Percentiles rank a stretch among this genome's conserved stretches.
phyloP scores from a whole-genome alignment of 2,113 vertebrate species.

The Actenoides lindsayi region DNA sequence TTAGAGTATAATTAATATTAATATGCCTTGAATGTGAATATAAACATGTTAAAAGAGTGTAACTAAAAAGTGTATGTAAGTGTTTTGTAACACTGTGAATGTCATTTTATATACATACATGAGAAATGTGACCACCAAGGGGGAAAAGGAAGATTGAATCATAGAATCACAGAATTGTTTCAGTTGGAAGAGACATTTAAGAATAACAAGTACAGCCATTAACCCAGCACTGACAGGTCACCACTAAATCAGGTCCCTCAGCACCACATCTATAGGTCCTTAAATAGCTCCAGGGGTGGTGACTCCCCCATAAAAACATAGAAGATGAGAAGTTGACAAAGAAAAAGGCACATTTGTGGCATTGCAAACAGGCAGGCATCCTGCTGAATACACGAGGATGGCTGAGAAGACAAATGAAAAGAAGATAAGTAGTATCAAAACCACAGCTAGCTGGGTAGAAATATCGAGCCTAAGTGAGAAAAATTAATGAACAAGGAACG shows the following conservation, averaged over 20 bases:
- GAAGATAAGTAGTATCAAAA: neutral
- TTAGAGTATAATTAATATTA: neutral
- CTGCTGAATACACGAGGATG: neutral
- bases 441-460: neutral
- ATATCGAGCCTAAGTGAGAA: neutral
- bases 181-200: too few species aligned
- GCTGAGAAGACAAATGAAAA: neutral
- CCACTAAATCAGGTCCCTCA: too few species aligned
- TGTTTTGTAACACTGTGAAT: neutral
- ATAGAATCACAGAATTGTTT: too few species aligned
- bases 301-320: too few species aligned
- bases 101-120: neutral
- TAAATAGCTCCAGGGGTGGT: too few species aligned
- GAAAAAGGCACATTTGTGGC: neutral
- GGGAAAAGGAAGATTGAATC: neutral
- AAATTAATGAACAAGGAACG: neutral
- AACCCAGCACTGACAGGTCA: too few species aligned
- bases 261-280: too few species aligned
- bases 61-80: neutral
- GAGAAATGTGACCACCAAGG: neutral
- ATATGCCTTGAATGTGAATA: neutral
- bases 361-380: neutral
- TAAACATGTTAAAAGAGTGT: neutral
- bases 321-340: neutral
- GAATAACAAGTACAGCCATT: too few species aligned